phyloP scores from a whole-genome alignment of 1,140 invertebrate genomes.

The Ceratina calcarata region DNA sequence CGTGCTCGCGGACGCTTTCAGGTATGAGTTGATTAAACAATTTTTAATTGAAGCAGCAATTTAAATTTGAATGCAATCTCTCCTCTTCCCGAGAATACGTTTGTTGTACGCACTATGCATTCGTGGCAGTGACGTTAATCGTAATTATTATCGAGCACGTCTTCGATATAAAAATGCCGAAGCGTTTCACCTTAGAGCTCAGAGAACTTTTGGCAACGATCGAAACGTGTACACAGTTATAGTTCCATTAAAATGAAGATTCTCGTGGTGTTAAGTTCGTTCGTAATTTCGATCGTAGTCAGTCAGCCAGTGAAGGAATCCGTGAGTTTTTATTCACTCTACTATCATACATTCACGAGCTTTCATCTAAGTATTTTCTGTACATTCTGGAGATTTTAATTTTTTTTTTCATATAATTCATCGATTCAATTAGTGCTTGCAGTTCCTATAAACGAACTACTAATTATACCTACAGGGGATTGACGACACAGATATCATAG shows the following conservation, averaged over 20 bases:
- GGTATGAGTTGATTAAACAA: neutral
- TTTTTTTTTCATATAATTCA: too few species aligned
- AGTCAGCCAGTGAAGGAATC: constrained; percentile 14
- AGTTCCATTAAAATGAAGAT: constrained; percentile 22
- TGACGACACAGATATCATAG: neutral
- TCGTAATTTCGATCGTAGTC: neutral
- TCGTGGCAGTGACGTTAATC: constrained; percentile 28
- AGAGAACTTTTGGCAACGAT: constrained; percentile 25
- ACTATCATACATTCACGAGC: neutral
- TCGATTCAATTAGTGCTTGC: too few species aligned
- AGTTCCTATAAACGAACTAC: neutral
- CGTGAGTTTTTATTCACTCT: constrained; percentile 17
- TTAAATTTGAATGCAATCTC: too few species aligned
- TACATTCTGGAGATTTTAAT: too few species aligned
- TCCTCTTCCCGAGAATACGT: neutral
- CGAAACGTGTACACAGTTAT: neutral
- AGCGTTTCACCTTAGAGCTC: neutral
- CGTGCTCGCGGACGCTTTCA: constrained; percentile 19
- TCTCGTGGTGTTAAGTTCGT: constrained; percentile 16
- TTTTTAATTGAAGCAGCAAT: constrained; percentile 11
- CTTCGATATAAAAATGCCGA: constrained; percentile 49
- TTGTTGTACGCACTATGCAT: constrained; percentile 7
- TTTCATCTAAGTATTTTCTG: too few species aligned
- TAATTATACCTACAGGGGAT: constrained; percentile 26
- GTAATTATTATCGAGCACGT: constrained; percentile 49